phyloP scores from a whole-genome alignment of 2,888 invertebrate genomes.

The Phalera bucephala region DNA sequence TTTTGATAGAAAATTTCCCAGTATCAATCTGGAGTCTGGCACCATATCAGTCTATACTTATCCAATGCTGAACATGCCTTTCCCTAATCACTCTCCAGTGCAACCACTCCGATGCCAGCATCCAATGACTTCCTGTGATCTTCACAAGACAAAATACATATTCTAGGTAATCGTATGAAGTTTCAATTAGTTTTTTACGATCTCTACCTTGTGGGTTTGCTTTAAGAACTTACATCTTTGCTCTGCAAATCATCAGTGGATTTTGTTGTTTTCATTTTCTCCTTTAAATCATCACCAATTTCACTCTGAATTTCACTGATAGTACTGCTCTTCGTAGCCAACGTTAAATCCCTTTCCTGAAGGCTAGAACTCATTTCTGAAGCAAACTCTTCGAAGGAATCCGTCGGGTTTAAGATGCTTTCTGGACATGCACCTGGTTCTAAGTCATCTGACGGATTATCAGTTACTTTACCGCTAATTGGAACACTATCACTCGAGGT shows the following conservation, averaged over 20 bases:
- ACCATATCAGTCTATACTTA: too few relatives aligned
- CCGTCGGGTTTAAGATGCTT: conserved; percentile 87
- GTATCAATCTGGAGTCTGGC: too few relatives aligned
- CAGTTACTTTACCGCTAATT: conserved; percentile 31
- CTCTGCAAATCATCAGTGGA: conserved; percentile 66
- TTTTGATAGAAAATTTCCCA: too few relatives aligned
- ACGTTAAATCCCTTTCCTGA: conserved; percentile 74
- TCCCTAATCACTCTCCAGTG: too few relatives aligned
- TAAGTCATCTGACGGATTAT: conserved; percentile 50
- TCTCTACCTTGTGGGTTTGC: too few relatives aligned
- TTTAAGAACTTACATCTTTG: conserved; percentile 73
- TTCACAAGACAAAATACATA: too few relatives aligned
- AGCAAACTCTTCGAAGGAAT: conserved; percentile 87
- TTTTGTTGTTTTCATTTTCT: conserved; percentile 54
- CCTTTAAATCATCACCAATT: conserved; percentile 60
- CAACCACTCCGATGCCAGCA: too few relatives aligned
- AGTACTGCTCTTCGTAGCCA: conserved; percentile 80
- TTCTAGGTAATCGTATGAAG: too few relatives aligned
- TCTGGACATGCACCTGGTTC: conserved; percentile 81
- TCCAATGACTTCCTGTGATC: too few relatives aligned
- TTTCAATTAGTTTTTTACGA: too few relatives aligned
- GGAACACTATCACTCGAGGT: conserved; percentile 58
- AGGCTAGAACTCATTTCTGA: conserved; percentile 85
- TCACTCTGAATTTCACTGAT: conserved; percentile 84
- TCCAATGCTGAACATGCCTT: too few relatives aligned